A percentile compares a stretch with the other conserved stretches of the same genome.
Evolutionary conservation across 2,797 vertebrate species (phyloP).

Genomic region (Rachycentron canadum): DNA sequence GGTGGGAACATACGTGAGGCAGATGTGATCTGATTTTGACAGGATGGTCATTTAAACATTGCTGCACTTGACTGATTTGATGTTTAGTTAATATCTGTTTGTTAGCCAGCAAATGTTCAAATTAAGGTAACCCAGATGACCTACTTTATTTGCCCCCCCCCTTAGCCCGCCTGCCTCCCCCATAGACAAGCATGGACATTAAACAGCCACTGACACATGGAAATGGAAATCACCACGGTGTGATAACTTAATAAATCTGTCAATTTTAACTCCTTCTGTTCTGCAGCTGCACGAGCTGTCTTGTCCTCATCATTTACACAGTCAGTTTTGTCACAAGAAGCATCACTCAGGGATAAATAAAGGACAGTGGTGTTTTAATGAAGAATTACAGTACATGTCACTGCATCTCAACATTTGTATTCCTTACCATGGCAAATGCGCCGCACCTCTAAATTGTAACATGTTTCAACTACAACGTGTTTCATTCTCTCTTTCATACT

Average conservation of each 20-base stretch:
- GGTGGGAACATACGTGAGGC: constrained; percentile 1
- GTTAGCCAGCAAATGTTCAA: constrained; percentile 43
- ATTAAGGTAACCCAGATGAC: constrained; percentile 41
- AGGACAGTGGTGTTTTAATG: not conserved
- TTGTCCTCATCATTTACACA: constrained; percentile 14
- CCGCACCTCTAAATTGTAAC: not conserved
- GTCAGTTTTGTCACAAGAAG: constrained; percentile 3
- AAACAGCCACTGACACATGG: constrained; percentile 33
- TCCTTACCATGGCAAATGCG: not conserved
- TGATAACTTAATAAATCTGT: constrained; percentile 59
- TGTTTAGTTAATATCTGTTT: constrained; percentile 43
- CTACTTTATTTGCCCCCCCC: constrained; percentile 39
- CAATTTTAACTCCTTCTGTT: constrained; percentile 42
- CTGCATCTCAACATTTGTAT: not conserved
- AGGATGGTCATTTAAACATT: constrained; percentile 32
- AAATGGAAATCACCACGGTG: constrained; percentile 36
- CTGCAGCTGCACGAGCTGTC: constrained; percentile 38
- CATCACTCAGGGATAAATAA: not conserved
- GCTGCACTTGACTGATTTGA: constrained; percentile 37
- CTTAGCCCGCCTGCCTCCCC: no score
- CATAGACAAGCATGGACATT: constrained; percentile 16
- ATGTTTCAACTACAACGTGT: not conserved
- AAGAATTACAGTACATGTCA: not conserved
- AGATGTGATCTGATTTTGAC: constrained; percentile 18
- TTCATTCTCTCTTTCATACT: not conserved